Conservation (phyloP, 2,113 vertebrate genomes). For the Dermatemys mawii region DNA sequence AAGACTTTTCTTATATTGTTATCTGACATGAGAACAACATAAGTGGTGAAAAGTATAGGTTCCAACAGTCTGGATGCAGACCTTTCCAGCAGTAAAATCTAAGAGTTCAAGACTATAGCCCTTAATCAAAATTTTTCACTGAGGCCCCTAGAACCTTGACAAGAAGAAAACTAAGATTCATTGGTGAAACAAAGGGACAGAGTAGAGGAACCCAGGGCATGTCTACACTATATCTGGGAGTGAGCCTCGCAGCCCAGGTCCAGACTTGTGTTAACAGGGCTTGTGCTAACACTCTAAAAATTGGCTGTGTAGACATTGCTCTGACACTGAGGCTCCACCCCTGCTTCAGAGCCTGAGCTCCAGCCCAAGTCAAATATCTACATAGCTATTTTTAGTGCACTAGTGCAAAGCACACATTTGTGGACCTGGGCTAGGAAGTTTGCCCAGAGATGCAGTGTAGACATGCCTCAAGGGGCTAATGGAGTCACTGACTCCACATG, state of each 20-base stretch:
- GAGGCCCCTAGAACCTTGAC: not conserved
- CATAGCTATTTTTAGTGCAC: not conserved
- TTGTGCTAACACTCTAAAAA: too few species aligned
- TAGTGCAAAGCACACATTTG: not conserved
- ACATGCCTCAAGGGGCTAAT: not conserved
- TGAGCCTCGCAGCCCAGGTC: too few species aligned
- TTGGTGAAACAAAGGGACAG: not conserved
- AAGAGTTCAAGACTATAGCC: not conserved
- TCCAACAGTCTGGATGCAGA: slow-evolving; percentile 6
- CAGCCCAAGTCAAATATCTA: not conserved
- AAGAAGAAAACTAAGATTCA: not conserved
- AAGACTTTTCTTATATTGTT: too few species aligned
- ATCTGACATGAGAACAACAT: slow-evolving; percentile 26
- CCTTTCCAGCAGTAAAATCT: slow-evolving; percentile 28
- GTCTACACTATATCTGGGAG: too few species aligned
- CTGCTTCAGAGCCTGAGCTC: too few species aligned
- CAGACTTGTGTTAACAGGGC: too few species aligned
- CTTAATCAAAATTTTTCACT: not conserved
- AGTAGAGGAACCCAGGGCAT: not conserved
- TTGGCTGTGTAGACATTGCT: too few species aligned
- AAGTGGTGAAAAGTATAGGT: not conserved
- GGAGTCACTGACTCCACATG: not conserved
- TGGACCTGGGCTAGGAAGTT: not conserved
- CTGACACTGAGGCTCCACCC: too few species aligned
- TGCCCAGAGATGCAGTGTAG: not conserved